Evolutionary conservation across 2,888 invertebrate species (phyloP), one percentile per base, ranked within the genome.

Genomic region (Caenorhabditis plicata): DNA sequence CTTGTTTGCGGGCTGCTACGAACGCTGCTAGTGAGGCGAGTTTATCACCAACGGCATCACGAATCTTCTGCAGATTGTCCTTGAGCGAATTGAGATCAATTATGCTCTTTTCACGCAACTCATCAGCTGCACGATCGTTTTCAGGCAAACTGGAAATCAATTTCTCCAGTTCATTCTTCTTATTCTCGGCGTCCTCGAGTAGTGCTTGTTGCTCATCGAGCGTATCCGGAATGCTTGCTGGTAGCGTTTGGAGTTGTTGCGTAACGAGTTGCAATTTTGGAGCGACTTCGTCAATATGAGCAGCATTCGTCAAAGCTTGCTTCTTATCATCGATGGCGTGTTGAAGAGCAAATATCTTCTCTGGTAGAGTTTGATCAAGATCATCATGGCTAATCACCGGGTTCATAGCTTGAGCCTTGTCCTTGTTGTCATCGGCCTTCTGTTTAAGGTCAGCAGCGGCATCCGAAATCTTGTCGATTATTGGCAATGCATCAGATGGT

Each of bases 21-120:
- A 65, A 65, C 13, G 64, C 54, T 19, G 64, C 67, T 31, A 64
- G 57, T 36, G 67, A 64, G 27, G 64, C 64, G 17, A 64, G 43
- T 39, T 64, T 64, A 49, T 67, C 64, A 15, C 64, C 67, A 44
- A 67, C 54, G 17, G 53, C 54, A 25, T 47, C 50, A 26, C 54
- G 56, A 20, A 67, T 49, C 31, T 47, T 32, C 29, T 51, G 53
- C 31, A 64, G 44, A 26, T 56, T 40, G 26, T 64, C 61, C 31
- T 67, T 61, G 27, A 67, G 47, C 22, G 43, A 44, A 11, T 64
- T 61, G 22, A 64, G 51, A 52, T 61, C 68, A 58, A 61, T 62
- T 39, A 47, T 44, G 35, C 56, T 61, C 53, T 56, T 58, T 31
- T 52, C 38, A 11, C 52, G 46, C 35, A 66, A 53, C 41, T 63